Evolutionary conservation across 2,113 vertebrate species (phyloP).

Genomic region (Rallus limicola): DNA sequence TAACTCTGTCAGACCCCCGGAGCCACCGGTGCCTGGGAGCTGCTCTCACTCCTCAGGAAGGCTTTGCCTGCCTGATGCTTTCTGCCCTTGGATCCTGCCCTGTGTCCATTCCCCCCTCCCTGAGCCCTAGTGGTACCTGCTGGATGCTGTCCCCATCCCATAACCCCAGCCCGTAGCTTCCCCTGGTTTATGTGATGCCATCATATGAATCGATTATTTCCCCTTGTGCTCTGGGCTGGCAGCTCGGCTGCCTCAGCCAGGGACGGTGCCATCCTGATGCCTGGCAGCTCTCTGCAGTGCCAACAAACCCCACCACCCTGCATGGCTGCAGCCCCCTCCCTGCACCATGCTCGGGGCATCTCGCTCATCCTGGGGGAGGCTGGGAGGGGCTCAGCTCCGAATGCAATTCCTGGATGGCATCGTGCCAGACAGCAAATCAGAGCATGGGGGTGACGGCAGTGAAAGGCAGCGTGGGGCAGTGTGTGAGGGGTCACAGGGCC

Average conservation of each 20-base stretch:
- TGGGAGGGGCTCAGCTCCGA: neutral
- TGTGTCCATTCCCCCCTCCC: too few relatives aligned
- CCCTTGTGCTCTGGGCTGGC: neutral
- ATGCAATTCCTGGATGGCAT: neutral
- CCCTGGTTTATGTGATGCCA: neutral
- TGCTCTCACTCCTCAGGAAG: neutral
- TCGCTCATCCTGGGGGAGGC: neutral
- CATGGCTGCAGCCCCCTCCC: rapidly evolving
- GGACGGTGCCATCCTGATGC: neutral
- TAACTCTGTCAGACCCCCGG: neutral
- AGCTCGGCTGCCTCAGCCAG: neutral
- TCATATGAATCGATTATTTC: rapidly evolving
- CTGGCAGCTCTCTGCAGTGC: neutral
- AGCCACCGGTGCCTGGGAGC: neutral
- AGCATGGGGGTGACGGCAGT: rapidly evolving
- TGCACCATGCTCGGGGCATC: rapidly evolving
- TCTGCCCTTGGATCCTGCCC: neutral
- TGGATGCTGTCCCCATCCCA: neutral
- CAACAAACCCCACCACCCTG: rapidly evolving
- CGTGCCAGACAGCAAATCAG: rapidly evolving
- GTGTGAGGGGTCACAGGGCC: rapidly evolving
- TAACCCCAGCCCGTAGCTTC: rapidly evolving
- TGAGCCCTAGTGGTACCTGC: rapidly evolving
- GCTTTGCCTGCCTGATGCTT: neutral
- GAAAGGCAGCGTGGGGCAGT: neutral